Evolutionary conservation across 2,888 invertebrate species (phyloP).

Genomic region (Folsomia candida): DNA sequence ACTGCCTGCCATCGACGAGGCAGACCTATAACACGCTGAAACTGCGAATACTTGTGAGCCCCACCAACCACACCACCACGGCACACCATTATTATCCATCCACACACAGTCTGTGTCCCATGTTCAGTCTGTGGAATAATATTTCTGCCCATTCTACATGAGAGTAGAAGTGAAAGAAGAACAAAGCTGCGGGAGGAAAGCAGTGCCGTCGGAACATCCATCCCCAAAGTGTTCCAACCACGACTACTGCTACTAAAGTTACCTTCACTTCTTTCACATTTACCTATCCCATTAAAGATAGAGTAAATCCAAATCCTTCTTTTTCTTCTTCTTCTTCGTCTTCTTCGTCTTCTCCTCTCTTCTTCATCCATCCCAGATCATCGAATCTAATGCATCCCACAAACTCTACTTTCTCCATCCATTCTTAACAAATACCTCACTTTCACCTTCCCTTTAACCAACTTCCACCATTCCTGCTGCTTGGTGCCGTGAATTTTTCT

Average conservation of each 20-base stretch:
- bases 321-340: too few species aligned
- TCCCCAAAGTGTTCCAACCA: background rate
- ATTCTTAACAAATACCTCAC: background rate
- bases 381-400: background rate
- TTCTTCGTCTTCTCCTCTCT: too few species aligned
- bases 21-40: too few species aligned
- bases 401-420: background rate
- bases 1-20: background rate
- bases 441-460: background rate
- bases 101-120: too few species aligned
- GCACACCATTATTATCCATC: too few species aligned
- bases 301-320: slow-evolving; percentile 7
- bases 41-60: too few species aligned
- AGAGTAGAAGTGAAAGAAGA: background rate
- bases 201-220: background rate
- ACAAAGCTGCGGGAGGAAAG: too few species aligned
- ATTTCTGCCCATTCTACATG: background rate
- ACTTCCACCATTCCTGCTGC: background rate
- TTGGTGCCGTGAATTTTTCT: too few species aligned
- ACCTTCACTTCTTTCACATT: background rate
- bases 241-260: background rate
- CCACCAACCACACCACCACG: too few species aligned
- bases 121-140: too few species aligned
- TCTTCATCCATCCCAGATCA: background rate
- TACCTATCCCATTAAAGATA: slow-evolving; percentile 5